These are phyloP conservation scores for Drosophila takahashii DNA, from an alignment of 1,140 invertebrate genomes.

Conservation along the genomic window DNA sequence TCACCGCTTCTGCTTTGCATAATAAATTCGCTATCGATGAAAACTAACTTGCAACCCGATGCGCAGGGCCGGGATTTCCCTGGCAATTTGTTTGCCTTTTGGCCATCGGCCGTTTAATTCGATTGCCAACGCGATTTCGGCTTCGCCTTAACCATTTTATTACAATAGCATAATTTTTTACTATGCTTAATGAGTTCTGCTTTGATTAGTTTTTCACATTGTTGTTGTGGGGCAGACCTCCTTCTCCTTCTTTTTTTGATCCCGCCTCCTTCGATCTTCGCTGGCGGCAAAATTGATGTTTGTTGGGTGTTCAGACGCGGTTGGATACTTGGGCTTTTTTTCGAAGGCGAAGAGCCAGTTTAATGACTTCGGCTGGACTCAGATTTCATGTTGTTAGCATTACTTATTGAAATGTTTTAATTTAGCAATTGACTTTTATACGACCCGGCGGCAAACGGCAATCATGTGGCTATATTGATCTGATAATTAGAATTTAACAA, in stretches of 20 bases:
- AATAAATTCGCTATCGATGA: constrained; percentile 83
- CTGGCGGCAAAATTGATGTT: constrained; percentile 62
- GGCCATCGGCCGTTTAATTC: constrained; percentile 80
- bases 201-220: constrained; percentile 79
- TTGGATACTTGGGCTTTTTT: constrained; percentile 7
- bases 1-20: constrained; percentile 83
- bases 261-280: constrained; percentile 20
- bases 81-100: constrained; percentile 77
- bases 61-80: constrained; percentile 68
- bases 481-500: constrained; percentile 23
- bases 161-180: constrained; percentile 83
- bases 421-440: constrained; percentile 61
- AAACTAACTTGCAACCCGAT: constrained; percentile 75
- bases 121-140: constrained; percentile 78
- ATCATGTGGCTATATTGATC: constrained; percentile 15
- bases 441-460: constrained; percentile 6
- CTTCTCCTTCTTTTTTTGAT: neutral
- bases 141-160: constrained; percentile 76
- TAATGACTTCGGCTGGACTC: constrained; percentile 29
- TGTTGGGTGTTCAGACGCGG: constrained; percentile 64
- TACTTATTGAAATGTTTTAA: constrained; percentile 74
- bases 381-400: constrained; percentile 59
- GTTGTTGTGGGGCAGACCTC: constrained; percentile 42
- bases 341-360: neutral
- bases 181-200: constrained; percentile 83